phyloP scores from a whole-genome alignment of 2,888 invertebrate genomes.

The Platerodrilus igneus region DNA sequence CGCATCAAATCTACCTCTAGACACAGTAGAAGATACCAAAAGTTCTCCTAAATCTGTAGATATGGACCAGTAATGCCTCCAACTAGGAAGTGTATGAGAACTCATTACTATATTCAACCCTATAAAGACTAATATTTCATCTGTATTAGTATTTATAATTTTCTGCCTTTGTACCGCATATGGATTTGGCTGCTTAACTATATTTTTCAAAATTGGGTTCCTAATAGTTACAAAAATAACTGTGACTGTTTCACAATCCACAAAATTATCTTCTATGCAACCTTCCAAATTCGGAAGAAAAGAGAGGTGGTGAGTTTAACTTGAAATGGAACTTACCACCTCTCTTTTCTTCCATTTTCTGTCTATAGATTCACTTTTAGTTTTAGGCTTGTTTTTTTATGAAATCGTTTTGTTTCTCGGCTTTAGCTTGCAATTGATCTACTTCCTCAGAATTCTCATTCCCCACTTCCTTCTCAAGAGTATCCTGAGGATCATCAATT shows the following conservation, averaged over 20 bases:
- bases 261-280: constrained; percentile 4
- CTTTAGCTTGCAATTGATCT: too few species aligned
- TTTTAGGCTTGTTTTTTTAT: too few species aligned
- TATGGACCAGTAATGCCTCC: constrained; percentile 8
- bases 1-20: constrained; percentile 5
- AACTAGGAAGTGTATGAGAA: constrained; percentile 8
- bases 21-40: not conserved
- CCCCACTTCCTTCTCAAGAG: too few species aligned
- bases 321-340: not conserved
- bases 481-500: too few species aligned
- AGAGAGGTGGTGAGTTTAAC: too few species aligned
- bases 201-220: not conserved
- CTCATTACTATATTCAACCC: constrained; percentile 14
- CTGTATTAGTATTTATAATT: not conserved
- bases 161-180: constrained; percentile 6
- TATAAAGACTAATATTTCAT: constrained; percentile 1
- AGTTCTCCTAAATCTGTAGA: not conserved
- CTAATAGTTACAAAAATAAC: not conserved
- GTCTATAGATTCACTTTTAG: too few species aligned
- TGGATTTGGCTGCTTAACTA: constrained; percentile 4
- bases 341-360: constrained; percentile 9
- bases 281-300: too few species aligned
- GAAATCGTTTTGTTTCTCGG: too few species aligned
- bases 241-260: constrained; percentile 1
- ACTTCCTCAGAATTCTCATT: too few species aligned